Base-by-base conservation (phyloP, 2,113 vertebrate genomes). In the Thunnus maccoyii region DNA sequence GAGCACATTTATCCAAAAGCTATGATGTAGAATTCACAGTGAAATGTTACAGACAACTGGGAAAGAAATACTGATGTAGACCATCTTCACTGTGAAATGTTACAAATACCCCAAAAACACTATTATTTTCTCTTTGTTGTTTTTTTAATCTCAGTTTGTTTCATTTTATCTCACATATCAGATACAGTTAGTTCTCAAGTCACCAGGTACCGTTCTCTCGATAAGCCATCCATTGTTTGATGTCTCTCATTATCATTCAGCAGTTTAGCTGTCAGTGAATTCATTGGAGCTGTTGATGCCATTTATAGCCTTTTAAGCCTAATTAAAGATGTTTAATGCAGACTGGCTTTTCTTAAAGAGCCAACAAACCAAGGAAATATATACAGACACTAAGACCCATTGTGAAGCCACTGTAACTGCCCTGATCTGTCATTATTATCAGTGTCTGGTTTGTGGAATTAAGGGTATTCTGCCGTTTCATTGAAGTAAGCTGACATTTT, bases 271-370 rank as follows among this genome's bases (percentile, higher is more conserved):
- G 51, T 86, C 85, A 72, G 79, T 83, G 61, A 72, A 85, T 88
- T 88, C 82, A 85, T 6, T 80, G 74, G 76, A 89, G 88, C 82
- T 89, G 84, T 67, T 84, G 84, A 91, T 91, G 87, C 78, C 81
- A 76, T 94, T 93, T 89, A 89, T 83, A 88, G 88, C 84, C 88
- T 89, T 91, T 92, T 93, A 94, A 89, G 86, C 81, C 81, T 89
- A 92, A 90, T 94, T 91, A 93, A 91, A 86, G 70, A 77, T 63
- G 62, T 86, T 85, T 80, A 86, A 88, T 79, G 86, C 75, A 74
- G 47, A 80, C 64, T 82, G 73, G 84, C 82, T 86, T 81, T 82
- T 80, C 71, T 84, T 78, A 65, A 71, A 83, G 61, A 82, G 68
- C 44, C 57, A 78, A 78, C 51, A 84, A 72, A 25, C 17, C 4